Evolutionary conservation across 1,140 invertebrate genomes (phyloP), one percentile per base, ranked within the genome.

Genomic region (Bombus confusus): DNA sequence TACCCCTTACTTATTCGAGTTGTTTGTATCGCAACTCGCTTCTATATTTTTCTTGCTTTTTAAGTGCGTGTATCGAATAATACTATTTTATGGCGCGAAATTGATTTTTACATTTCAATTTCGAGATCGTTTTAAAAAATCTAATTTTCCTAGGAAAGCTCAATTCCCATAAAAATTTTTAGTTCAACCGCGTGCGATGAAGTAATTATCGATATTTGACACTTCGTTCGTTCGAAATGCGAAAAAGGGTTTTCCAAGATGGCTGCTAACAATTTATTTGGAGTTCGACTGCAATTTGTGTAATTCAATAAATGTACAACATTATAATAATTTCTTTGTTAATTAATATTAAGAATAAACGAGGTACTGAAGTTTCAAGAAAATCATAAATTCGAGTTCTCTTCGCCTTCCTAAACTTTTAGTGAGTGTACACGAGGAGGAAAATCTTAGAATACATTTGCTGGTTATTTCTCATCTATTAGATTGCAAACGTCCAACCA

Each of bases 171-270:
- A 34, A 3, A 81, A 81, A 72, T 28, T 57, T 62, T 81, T 52
- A n/a, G 9, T 81, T 81, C 31, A 57, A 31, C 37, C 52, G 68
- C 47, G 52, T 47, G 12, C 52, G 71, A 39, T n/a, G 39, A 59
- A 72, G 37, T n/a, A 25, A 81, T 39, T 87, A 85, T 85, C 73
- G 78, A 85, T 77, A 85, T 81, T 80, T 71, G 62, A 85, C 77
- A 85, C 73, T 85, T 77, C 34, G 39, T 68, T 85, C 69, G 77
- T 88, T 88, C 73, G 81, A 87, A 87, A 79, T 78, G 72, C 52
- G 68, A 87, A 88, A 88, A 87, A 34, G 39, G 66, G 76, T 85
- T 85, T 87, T 88, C 62, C 82, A 88, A 88, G 76, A 88, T 88
- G 87, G 86, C 72, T 22, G 77, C 84, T 47, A 57, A 8, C 71